Evolutionary conservation across 2,113 vertebrate genomes (phyloP).

Genomic region (Phyllopteryx taeniolatus): DNA sequence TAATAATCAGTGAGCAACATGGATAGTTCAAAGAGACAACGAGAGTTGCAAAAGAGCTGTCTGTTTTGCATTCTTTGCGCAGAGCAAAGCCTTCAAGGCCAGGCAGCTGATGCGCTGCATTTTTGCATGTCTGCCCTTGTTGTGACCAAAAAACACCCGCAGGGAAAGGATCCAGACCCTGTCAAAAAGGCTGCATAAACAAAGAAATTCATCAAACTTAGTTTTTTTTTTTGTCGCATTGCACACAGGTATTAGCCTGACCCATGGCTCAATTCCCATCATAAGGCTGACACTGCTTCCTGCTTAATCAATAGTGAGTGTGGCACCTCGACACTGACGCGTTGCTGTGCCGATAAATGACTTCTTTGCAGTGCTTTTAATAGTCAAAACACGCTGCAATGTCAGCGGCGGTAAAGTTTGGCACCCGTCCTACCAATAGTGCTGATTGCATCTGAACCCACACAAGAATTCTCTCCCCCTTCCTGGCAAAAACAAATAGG

Average conservation of each 20-base stretch:
- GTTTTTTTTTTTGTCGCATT: not conserved
- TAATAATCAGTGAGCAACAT: too few species aligned
- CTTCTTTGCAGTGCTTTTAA: not conserved
- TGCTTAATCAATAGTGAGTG: not conserved
- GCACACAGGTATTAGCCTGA: not conserved
- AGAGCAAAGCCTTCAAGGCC: conserved; percentile 16
- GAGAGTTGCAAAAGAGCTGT: not conserved
- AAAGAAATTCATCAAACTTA: too few species aligned
- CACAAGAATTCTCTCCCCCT: not conserved
- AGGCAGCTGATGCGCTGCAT: conserved; percentile 9
- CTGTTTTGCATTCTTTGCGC: conserved; percentile 10
- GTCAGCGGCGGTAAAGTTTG: not conserved
- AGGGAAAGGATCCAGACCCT: not conserved
- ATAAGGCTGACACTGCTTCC: not conserved
- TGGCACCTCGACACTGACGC: not conserved
- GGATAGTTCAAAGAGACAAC: too few species aligned
- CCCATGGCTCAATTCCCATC: not conserved
- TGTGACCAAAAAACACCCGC: conserved; percentile 5
- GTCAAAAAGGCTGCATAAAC: not conserved
- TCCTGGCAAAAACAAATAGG: not conserved
- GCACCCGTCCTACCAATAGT: not conserved
- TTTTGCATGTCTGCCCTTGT: conserved; percentile 20
- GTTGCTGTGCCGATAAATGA: not conserved
- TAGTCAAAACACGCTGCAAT: not conserved
- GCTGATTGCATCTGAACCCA: not conserved